Base-by-base conservation (phyloP, 2,113 vertebrate species). In the Nerophis lumbriciformis region DNA sequence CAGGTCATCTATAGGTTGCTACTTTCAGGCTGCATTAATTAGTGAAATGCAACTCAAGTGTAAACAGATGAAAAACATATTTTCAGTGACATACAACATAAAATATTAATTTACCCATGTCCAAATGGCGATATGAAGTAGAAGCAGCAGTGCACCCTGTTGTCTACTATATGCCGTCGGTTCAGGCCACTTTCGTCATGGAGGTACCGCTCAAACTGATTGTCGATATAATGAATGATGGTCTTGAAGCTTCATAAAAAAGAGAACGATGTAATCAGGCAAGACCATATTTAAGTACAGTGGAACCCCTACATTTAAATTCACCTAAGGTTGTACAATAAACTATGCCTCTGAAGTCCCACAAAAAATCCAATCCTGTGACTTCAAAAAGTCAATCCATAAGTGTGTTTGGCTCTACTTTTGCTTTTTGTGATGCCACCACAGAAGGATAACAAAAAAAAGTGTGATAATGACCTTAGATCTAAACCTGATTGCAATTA, bases 81-180 rank as follows among this genome's bases (percentile, higher is more conserved):
- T 37, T 37, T 16, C 15, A 48, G 28, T 15, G 5, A 8, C 45
- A 28, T 2, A 21, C 45, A 1, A 21, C 54, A 11, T 38, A 8
- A 11, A 7, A 12, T 67, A 42, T 61, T 55, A 48, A 52, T 36
- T 90, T 90, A 95, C 92, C 93, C 93, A 0, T 94, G 93, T 64
- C 93, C 93, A 75, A 93, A 95, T 8, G 94, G 94, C 45, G 94
- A 96, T 75, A 96, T 95, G 87, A 96, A 96, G 80, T 96, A 96
- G 82, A 97, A 97, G 80, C 93, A 94, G 87, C 93, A 92, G 61
- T 94, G 93, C 19, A 94, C 93, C 61, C 94, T 77, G 87, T 94
- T 94, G 85, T 95, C 93, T 69, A 94, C 91, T 16, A 93, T 94
- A 82, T 94, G 94, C 65, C 93, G 90, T 55, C 94, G 86, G 89